Percentiles rank a stretch among this genome's conserved stretches.
These are phyloP conservation scores for Tribolium madens DNA, from an alignment of 1,140 invertebrate genomes.

Conservation along the genomic window DNA sequence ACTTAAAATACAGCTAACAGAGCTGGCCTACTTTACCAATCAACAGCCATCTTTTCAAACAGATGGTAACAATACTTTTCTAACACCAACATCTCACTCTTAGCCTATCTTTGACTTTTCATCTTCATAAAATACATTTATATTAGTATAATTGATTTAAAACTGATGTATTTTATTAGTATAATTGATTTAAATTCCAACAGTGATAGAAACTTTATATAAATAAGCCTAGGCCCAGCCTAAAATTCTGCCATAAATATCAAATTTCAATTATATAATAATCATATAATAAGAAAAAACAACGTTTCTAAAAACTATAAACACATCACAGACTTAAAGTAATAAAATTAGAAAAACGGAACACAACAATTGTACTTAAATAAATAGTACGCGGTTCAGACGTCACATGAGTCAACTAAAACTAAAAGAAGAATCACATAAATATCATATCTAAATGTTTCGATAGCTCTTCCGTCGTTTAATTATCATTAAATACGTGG, in stretches of 20 bases:
- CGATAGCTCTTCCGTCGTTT: slow-evolving; percentile 24
- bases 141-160: slow-evolving; percentile 22
- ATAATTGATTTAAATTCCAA: slow-evolving; percentile 48
- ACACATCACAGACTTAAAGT: slow-evolving; percentile 30
- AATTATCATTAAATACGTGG: slow-evolving; percentile 16
- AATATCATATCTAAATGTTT: slow-evolving; percentile 25
- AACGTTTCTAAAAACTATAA: slow-evolving; percentile 3
- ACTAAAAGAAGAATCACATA: slow-evolving; percentile 30
- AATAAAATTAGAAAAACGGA: slow-evolving; percentile 31
- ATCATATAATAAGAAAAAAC: not conserved
- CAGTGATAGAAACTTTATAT: slow-evolving; percentile 47
- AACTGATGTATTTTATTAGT: no score
- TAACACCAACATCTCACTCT: slow-evolving; percentile 27
- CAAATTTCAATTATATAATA: not conserved
- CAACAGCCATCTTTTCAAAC: slow-evolving; percentile 23
- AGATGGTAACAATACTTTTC: slow-evolving; percentile 33
- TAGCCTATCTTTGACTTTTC: slow-evolving; percentile 20
- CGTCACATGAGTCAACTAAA: slow-evolving; percentile 1
- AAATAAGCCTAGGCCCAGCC: slow-evolving; percentile 44
- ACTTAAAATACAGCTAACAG: slow-evolving; percentile 43
- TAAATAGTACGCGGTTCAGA: slow-evolving; percentile 1
- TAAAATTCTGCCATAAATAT: slow-evolving; percentile 25
- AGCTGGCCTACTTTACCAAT: slow-evolving; percentile 43
- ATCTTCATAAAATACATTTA: slow-evolving; percentile 37
- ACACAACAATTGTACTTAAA: slow-evolving; percentile 16